Evolutionary conservation across 2,113 vertebrate species (phyloP).

Genomic region (Chinchilla lanigera): DNA sequence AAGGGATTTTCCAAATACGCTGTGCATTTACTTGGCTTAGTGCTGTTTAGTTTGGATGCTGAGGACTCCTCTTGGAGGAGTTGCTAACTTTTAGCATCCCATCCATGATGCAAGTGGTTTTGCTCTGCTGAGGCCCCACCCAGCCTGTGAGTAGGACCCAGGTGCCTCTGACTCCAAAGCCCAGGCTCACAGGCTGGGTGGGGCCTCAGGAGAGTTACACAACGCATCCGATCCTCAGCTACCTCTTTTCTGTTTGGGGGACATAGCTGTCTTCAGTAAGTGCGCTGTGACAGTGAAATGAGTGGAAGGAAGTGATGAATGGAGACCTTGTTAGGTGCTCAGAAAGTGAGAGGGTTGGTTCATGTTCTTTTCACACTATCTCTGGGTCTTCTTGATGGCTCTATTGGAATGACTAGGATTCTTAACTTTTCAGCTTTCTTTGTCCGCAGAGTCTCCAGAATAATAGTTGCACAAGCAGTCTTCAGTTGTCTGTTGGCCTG

Average conservation of each 20-base stretch:
- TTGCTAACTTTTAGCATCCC: constrained; percentile 18
- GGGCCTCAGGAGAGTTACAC: not conserved
- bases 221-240: not conserved
- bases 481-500: not conserved
- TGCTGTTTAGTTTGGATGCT: constrained; percentile 44
- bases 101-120: not conserved
- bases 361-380: not conserved
- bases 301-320: not conserved
- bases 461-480: not conserved
- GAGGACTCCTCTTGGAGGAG: not conserved
- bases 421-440: not conserved
- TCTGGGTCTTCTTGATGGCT: not conserved
- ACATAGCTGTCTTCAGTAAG: not conserved
- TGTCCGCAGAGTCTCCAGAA: not conserved
- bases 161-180: not conserved
- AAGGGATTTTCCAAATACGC: not conserved
- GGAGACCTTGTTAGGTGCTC: not conserved
- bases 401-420: not conserved
- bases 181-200: not conserved
- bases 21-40: not conserved
- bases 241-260: not conserved
- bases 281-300: not conserved
- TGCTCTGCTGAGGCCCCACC: not conserved
- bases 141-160: not conserved
- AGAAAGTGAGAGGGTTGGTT: not conserved